These are phyloP conservation scores for Drosophila diplacantha DNA, from an alignment of 2,888 invertebrate genomes.

Conservation along the genomic window DNA sequence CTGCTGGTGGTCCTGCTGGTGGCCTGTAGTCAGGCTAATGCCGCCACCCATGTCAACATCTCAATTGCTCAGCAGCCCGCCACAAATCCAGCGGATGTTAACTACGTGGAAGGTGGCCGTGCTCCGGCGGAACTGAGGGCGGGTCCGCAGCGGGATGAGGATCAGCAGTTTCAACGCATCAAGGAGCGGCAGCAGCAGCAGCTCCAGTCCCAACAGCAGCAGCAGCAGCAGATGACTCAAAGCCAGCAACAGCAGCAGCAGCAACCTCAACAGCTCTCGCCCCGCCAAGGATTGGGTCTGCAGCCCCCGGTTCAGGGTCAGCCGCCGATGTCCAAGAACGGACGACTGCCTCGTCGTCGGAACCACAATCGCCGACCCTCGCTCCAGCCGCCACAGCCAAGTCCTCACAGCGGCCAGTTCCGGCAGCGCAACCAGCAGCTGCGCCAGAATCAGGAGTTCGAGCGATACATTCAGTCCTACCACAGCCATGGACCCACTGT, in stretches of 20 bases:
- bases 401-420: constrained; percentile 56
- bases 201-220: constrained; percentile 42
- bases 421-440: constrained; percentile 67
- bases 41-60: constrained; percentile 70
- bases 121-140: constrained; percentile 72
- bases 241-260: constrained; percentile 31
- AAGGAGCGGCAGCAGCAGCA: constrained; percentile 54
- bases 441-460: constrained; percentile 75
- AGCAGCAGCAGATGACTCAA: constrained; percentile 26
- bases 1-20: constrained; percentile 62
- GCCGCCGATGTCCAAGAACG: constrained; percentile 28
- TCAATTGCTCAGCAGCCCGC: constrained; percentile 68
- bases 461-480: constrained; percentile 75
- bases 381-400: constrained; percentile 41
- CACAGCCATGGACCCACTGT: constrained; percentile 75
- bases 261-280: constrained; percentile 29
- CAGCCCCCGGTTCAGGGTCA: constrained; percentile 36
- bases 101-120: constrained; percentile 76
- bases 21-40: constrained; percentile 59
- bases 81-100: constrained; percentile 80
- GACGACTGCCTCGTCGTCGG: constrained; percentile 46
- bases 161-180: constrained; percentile 53
- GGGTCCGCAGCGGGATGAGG: constrained; percentile 55
- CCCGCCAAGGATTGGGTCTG: constrained; percentile 58
- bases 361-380: constrained; percentile 54